A percentile compares a stretch with the other conserved stretches of the same genome.
Evolutionary conservation across 2,113 vertebrate species (phyloP).

Genomic region (Syngnathoides biaculeatus): DNA sequence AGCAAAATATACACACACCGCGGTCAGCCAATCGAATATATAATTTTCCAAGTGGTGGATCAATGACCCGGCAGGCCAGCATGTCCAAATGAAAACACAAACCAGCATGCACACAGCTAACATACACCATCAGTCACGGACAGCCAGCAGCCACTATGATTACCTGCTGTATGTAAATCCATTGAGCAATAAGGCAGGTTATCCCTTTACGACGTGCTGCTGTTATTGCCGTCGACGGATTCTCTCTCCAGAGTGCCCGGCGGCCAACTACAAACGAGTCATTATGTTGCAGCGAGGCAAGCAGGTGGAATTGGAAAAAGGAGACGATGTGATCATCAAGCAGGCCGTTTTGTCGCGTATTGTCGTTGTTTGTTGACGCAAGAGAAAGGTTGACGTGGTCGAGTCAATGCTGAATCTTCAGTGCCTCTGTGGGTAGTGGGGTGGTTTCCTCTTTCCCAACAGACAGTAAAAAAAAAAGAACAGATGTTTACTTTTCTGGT

Average conservation of each 20-base stretch:
- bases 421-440: background rate
- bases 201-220: slow-evolving; percentile 40
- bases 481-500: background rate
- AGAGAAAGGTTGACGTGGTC: slow-evolving; percentile 21
- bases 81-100: slow-evolving; percentile 63
- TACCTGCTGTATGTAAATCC: slow-evolving; percentile 68
- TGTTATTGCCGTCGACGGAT: slow-evolving; percentile 53
- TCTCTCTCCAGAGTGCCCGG: slow-evolving; percentile 35
- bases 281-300: slow-evolving; percentile 43
- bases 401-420: slow-evolving; percentile 26
- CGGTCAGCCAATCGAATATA: slow-evolving; percentile 25
- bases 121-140: slow-evolving; percentile 64
- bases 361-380: slow-evolving; percentile 30
- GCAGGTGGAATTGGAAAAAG: slow-evolving; percentile 52
- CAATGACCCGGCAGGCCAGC: slow-evolving; percentile 35
- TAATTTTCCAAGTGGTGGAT: slow-evolving; percentile 41
- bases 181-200: slow-evolving; percentile 61
- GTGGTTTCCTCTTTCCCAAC: background rate
- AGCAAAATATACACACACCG: slow-evolving; percentile 23
- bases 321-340: slow-evolving; percentile 32
- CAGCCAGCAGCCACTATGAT: slow-evolving; percentile 51
- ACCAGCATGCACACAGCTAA: slow-evolving; percentile 52
- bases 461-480: background rate
- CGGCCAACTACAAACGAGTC: slow-evolving; percentile 48
- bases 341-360: slow-evolving; percentile 21